These are phyloP conservation scores for Engystomops pustulosus DNA, from an alignment of 2,113 vertebrate genomes.

Conservation along the genomic window DNA sequence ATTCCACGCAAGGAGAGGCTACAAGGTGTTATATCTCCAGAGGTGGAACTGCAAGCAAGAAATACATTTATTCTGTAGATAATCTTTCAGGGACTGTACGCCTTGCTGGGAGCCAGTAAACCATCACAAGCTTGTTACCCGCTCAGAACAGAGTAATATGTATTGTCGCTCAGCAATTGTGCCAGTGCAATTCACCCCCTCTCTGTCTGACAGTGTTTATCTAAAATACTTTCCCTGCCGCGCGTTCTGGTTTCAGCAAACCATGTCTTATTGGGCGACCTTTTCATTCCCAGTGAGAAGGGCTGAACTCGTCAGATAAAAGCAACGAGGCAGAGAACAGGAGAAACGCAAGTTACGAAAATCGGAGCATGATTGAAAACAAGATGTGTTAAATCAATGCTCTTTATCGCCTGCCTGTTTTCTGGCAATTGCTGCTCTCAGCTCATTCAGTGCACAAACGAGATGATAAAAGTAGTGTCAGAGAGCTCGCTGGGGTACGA, in stretches of 20 bases:
- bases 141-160: constrained; percentile 78
- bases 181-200: constrained; percentile 85
- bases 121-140: constrained; percentile 72
- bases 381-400: constrained; percentile 90
- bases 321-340: constrained; percentile 82
- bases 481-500: constrained; percentile 76
- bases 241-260: constrained; percentile 86
- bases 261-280: constrained; percentile 88
- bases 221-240: constrained; percentile 85
- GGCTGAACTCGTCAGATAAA: constrained; percentile 87
- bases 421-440: constrained; percentile 83
- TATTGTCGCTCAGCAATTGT: constrained; percentile 84
- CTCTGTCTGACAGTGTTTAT: constrained; percentile 87
- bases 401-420: constrained; percentile 86
- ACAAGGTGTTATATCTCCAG: neutral
- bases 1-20: neutral
- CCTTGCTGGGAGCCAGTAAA: constrained; percentile 74
- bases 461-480: constrained; percentile 85
- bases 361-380: constrained; percentile 88
- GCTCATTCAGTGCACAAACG: constrained; percentile 82
- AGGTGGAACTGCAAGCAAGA: neutral
- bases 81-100: constrained; percentile 58
- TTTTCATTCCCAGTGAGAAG: constrained; percentile 87
- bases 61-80: constrained; percentile 40
- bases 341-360: constrained; percentile 86